phyloP scores from a whole-genome alignment of 2,113 vertebrate genomes.

The Hypanus sabinus region DNA sequence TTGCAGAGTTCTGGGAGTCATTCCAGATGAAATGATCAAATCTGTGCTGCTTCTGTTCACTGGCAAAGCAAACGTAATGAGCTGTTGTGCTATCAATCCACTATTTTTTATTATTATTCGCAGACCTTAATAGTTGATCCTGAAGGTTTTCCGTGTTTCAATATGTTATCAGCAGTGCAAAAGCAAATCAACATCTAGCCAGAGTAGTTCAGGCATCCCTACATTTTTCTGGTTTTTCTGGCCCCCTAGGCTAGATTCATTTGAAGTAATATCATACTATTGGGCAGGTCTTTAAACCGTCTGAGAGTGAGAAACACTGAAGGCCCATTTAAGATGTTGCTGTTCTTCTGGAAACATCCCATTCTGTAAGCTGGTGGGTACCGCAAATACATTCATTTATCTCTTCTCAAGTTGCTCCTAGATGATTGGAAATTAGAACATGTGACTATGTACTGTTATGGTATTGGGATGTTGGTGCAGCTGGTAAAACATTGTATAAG shows the following conservation, averaged over 20 bases:
- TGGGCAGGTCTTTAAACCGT: not conserved
- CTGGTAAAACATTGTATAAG: too few species aligned
- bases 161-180: not conserved
- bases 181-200: not conserved
- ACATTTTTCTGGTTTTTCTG: not conserved
- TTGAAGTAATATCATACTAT: not conserved
- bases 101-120: too few species aligned
- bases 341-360: too few species aligned
- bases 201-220: not conserved
- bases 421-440: not conserved
- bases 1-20: too few species aligned
- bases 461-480: too few species aligned
- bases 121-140: not conserved
- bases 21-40: too few species aligned
- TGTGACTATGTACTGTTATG: too few species aligned
- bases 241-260: not conserved
- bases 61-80: too few species aligned
- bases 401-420: not conserved
- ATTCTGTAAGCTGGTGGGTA: not conserved
- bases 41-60: too few species aligned
- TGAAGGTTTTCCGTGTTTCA: not conserved
- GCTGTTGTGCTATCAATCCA: too few species aligned
- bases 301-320: not conserved
- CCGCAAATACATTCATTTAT: not conserved
- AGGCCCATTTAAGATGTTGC: not conserved